phyloP scores from a whole-genome alignment of 1,140 invertebrate genomes.

The Rhopalosiphum padi region DNA sequence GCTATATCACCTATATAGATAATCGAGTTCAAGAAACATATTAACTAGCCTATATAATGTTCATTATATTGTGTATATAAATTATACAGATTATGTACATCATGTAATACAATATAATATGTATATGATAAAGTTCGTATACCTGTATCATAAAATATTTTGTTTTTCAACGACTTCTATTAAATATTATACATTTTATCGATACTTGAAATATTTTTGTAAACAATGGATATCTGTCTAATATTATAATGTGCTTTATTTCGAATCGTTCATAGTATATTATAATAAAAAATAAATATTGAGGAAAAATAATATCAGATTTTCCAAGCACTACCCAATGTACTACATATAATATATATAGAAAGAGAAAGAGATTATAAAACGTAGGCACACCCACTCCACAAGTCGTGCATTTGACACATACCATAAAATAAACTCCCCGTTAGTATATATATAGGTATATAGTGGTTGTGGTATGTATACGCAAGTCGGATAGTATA shows the following conservation, averaged over 20 bases:
- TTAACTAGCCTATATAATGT: too few species aligned
- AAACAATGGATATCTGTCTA: too few species aligned
- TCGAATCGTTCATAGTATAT: background rate
- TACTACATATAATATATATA: background rate
- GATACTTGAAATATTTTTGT: too few species aligned
- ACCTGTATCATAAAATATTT: too few species aligned
- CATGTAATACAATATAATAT: too few species aligned
- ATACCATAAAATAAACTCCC: conserved; percentile 36
- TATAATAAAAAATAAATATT: background rate
- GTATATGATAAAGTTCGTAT: too few species aligned
- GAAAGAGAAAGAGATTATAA: background rate
- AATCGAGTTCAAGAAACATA: too few species aligned
- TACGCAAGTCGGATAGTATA: conserved; percentile 4
- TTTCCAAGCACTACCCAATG: background rate
- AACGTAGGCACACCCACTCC: background rate
- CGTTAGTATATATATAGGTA: background rate
- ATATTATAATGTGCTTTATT: background rate
- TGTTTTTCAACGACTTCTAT: too few species aligned
- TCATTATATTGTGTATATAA: too few species aligned
- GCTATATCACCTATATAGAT: too few species aligned
- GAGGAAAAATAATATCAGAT: background rate
- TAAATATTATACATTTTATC: too few species aligned
- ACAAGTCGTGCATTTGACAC: conserved; percentile 24
- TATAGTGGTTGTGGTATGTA: background rate
- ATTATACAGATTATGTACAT: background rate